phyloP scores from a whole-genome alignment of 2,888 invertebrate species.

The Drosophila sordidula region DNA sequence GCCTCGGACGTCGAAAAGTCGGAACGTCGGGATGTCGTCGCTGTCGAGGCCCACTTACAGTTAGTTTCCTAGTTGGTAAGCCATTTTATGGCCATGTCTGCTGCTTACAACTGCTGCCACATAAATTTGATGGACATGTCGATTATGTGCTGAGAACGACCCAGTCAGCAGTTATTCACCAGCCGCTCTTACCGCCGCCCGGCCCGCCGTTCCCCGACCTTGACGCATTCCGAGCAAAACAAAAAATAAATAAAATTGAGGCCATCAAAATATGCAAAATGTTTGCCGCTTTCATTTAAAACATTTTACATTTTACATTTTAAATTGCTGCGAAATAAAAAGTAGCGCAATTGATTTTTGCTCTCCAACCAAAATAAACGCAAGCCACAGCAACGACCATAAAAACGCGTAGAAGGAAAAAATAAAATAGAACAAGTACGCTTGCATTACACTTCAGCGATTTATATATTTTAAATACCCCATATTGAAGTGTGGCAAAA shows the following conservation, averaged over 20 bases:
- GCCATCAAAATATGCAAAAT: slow-evolving; percentile 52
- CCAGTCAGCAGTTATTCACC: slow-evolving; percentile 29
- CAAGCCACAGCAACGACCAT: slow-evolving; percentile 40
- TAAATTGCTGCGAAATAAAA: slow-evolving; percentile 47
- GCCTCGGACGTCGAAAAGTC: slow-evolving; percentile 2
- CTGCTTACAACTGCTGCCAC: slow-evolving; percentile 60
- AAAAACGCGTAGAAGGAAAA: slow-evolving; percentile 19
- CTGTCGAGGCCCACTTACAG: slow-evolving; percentile 25
- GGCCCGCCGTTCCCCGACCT: slow-evolving; percentile 29
- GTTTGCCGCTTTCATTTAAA: slow-evolving; percentile 44
- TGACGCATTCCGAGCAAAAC: slow-evolving; percentile 2
- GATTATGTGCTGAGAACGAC: slow-evolving; percentile 70
- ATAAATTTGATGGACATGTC: slow-evolving; percentile 80
- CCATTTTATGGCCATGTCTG: slow-evolving; percentile 76
- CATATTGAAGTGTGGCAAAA: not conserved
- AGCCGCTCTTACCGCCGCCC: not conserved
- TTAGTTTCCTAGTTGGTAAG: slow-evolving; percentile 72
- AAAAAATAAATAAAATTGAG: slow-evolving; percentile 35
- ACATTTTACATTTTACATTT: slow-evolving; percentile 31
- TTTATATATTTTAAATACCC: slow-evolving; percentile 42
- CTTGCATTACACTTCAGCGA: slow-evolving; percentile 45
- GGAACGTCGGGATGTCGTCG: not conserved
- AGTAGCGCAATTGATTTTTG: slow-evolving; percentile 52
- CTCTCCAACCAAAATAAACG: slow-evolving; percentile 33
- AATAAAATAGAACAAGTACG: slow-evolving; percentile 10